phyloP scores from a whole-genome alignment of 2,888 invertebrate species.

The Odontothrips loti region DNA sequence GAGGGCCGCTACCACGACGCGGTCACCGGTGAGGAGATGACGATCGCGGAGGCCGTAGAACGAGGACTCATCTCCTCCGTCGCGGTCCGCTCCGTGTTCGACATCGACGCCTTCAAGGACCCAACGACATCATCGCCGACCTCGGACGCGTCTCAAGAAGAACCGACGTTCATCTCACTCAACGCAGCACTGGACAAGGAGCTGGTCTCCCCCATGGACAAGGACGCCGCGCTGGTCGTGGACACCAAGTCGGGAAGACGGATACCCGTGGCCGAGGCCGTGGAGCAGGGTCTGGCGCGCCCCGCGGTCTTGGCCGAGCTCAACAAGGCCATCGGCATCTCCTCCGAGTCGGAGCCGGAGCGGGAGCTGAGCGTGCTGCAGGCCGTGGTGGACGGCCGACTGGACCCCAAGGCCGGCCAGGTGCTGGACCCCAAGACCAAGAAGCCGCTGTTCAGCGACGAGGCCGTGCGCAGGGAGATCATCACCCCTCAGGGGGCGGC shows the following conservation, averaged over 20 bases:
- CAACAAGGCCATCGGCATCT: constrained; percentile 72
- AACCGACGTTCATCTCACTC: constrained; percentile 65
- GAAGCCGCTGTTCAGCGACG: constrained; percentile 72
- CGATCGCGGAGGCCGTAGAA: constrained; percentile 82
- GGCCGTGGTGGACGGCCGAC: constrained; percentile 77
- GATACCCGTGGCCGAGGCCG: constrained; percentile 74
- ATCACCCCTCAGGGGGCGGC: constrained; percentile 86
- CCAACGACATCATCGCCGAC: constrained; percentile 45
- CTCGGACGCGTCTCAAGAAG: constrained; percentile 56
- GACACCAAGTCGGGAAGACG: constrained; percentile 70
- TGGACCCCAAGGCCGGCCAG: constrained; percentile 85
- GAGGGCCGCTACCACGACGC: constrained; percentile 72
- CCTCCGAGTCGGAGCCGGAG: constrained; percentile 53
- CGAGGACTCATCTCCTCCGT: constrained; percentile 85
- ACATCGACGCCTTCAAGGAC: constrained; percentile 86
- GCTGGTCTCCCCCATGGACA: constrained; percentile 58
- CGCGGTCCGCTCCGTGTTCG: constrained; percentile 81
- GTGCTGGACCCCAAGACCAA: constrained; percentile 69
- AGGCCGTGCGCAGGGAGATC: constrained; percentile 78
- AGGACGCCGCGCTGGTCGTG: constrained; percentile 63
- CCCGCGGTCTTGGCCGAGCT: constrained; percentile 85
- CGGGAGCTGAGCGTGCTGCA: constrained; percentile 76
- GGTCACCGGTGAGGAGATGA: constrained; percentile 65
- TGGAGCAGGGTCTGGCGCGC: constrained; percentile 70
- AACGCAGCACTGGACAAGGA: constrained; percentile 75